A percentile compares a stretch with the other conserved stretches of the same genome.
These are phyloP conservation scores for Epinotia ramella DNA, from an alignment of 2,888 invertebrate species.

Conservation along the genomic window DNA sequence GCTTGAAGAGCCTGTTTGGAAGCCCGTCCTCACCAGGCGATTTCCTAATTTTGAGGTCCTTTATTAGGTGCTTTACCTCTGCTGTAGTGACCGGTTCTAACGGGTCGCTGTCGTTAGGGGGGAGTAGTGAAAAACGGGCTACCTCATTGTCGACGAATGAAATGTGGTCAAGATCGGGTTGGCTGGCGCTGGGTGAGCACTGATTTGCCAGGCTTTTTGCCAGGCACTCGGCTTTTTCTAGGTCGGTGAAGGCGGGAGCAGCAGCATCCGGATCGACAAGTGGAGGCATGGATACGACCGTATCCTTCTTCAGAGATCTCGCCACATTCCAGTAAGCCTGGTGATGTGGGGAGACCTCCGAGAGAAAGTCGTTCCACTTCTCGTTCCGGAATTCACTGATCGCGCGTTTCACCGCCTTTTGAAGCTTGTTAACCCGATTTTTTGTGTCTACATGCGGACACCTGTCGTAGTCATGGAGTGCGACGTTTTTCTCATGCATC, in stretches of 20 bases:
- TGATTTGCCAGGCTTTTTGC: not conserved
- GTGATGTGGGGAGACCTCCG: not conserved
- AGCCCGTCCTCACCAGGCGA: not conserved
- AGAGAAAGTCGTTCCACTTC: not conserved
- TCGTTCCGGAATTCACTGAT: not conserved
- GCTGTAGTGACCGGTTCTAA: not conserved
- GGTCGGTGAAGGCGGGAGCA: not conserved
- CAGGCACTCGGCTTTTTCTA: not conserved
- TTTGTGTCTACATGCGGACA: rapidly evolving
- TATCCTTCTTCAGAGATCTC: not conserved
- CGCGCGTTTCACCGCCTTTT: not conserved
- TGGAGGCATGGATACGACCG: not conserved
- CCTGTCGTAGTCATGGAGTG: not conserved
- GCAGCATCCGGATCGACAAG: too few relatives aligned
- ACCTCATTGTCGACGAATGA: not conserved
- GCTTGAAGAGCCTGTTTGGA: too few relatives aligned
- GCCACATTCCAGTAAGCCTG: constrained; percentile 2
- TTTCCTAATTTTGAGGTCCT: not conserved
- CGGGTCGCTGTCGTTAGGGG: not conserved
- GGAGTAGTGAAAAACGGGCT: not conserved
- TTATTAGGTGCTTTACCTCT: not conserved
- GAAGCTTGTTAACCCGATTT: not conserved
- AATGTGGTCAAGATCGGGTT: not conserved
- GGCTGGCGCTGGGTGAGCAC: not conserved
- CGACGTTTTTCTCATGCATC: not conserved